These are phyloP conservation scores for Periophthalmus magnuspinnatus DNA, from an alignment of 2,797 vertebrate genomes.

Conservation along the genomic window DNA sequence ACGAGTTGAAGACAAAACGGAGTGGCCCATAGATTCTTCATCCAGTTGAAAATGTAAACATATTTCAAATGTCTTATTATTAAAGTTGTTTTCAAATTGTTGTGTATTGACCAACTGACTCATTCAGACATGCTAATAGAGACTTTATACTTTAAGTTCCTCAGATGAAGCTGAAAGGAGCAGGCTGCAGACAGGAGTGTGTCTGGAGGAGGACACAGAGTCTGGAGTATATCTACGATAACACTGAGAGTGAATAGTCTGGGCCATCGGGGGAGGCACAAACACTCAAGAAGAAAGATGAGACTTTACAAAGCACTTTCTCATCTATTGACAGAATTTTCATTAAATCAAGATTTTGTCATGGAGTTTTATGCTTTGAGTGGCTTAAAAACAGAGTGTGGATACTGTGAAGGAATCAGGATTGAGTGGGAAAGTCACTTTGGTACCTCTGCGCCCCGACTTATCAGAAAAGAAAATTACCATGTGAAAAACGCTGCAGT, in stretches of 20 bases:
- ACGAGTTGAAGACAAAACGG: not conserved
- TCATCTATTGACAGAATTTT: slow-evolving; percentile 46
- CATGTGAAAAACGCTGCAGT: slow-evolving; percentile 37
- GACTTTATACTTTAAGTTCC: not conserved
- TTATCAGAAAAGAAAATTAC: slow-evolving; percentile 52
- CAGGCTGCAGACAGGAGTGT: not conserved
- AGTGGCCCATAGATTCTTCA: not conserved
- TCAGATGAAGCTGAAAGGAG: not conserved
- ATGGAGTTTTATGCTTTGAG: slow-evolving; percentile 40
- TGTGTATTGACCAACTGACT: not conserved
- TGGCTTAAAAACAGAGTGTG: slow-evolving; percentile 38
- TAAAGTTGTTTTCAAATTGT: not conserved
- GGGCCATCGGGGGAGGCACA: slow-evolving; percentile 3
- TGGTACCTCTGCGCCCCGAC: slow-evolving; percentile 22
- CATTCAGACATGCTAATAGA: not conserved
- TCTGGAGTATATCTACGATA: slow-evolving; percentile 5
- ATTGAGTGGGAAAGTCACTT: slow-evolving; percentile 41
- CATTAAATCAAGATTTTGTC: slow-evolving; percentile 45
- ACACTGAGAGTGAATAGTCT: slow-evolving; percentile 4
- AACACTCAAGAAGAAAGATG: slow-evolving; percentile 14
- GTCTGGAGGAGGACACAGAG: slow-evolving; percentile 4
- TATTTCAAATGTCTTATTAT: not conserved
- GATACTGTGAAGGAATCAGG: slow-evolving; percentile 27
- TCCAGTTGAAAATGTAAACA: not conserved
- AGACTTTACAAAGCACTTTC: slow-evolving; percentile 43